phyloP scores from a whole-genome alignment of 2,797 vertebrate genomes.

The Urocyon cinereoargenteus region DNA sequence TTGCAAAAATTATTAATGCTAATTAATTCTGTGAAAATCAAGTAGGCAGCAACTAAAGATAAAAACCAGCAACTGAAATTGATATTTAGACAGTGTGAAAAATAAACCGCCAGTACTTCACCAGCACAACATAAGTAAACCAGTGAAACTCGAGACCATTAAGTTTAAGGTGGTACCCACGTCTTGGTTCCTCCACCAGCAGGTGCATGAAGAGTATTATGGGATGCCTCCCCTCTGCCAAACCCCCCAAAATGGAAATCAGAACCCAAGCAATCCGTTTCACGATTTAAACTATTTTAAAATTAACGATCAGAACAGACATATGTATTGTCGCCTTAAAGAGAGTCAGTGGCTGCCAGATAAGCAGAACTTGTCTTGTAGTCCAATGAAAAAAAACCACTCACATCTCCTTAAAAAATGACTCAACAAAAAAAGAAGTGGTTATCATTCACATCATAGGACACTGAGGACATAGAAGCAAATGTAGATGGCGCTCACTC shows the following conservation, averaged over 20 bases:
- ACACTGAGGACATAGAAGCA: background rate
- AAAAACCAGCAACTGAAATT: constrained; percentile 7
- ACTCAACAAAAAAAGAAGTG: background rate
- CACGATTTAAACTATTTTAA: background rate
- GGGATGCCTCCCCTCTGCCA: background rate
- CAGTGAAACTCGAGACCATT: background rate
- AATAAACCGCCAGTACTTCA: background rate
- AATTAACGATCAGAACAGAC: background rate
- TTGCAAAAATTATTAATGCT: constrained; percentile 29
- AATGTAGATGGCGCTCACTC: background rate
- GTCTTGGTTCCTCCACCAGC: background rate
- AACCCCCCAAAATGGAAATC: background rate
- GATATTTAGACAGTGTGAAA: constrained; percentile 22
- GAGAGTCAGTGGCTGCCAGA: background rate
- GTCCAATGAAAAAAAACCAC: background rate
- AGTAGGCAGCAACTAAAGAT: background rate
- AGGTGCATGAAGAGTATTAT: background rate
- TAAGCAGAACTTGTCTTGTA: background rate
- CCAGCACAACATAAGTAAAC: background rate
- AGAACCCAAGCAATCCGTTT: background rate
- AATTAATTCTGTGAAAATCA: constrained; percentile 52
- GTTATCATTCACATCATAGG: background rate
- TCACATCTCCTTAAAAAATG: background rate
- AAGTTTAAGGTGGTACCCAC: background rate
- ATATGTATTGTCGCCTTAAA: background rate